Evolutionary conservation across 1,140 invertebrate genomes (phyloP), one percentile per base, ranked within the genome.

Genomic region (Bathynomus jamesi): DNA sequence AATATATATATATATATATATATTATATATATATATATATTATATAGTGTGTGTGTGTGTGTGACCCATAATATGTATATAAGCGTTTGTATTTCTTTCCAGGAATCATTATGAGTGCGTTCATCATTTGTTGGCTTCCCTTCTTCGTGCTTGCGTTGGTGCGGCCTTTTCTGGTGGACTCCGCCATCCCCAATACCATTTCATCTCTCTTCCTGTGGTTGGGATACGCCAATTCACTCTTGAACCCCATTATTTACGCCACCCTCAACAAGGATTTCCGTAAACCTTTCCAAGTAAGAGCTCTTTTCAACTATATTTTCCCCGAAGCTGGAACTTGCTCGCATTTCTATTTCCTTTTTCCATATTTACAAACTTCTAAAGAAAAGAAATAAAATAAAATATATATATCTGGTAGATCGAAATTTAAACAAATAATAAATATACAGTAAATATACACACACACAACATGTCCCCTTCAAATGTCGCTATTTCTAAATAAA

Each of bases 31-130:
- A 64, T 64, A 64, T 64, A 28, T 64, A 28, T 64, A 2, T 64
- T 17, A 13, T n/a, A n/a, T n/a, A n/a, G 25, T 30, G 24, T 28
- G 24, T 64, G 25, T 64, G 25, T 30, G 5, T 27, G 21, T 53
- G 21, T 28, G 25, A 13, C 13, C 25, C n/a, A 28, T 63, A 11
- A 64, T 28, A 64, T 64, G 24, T 64, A 64, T 64, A 64, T 4
- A 64, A 17, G 25, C 25, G 5, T 64, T 17, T 64, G 24, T 28
- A 28, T 61, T 25, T 31, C n/a, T n/a, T n/a, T n/a, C 1, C 71
- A 76, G 95, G 95, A 11, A 98, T 99, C 70, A 97, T 99, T 68
- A 95, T 95, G 92, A 95, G 92, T 73, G 94, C 95, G 1, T 99
- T 99, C 80, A 92, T 91, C 13, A 85, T 97, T 68, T 99, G 96